phyloP scores from a whole-genome alignment of 2,888 invertebrate species.

The Sinohyriopsis cumingii region DNA sequence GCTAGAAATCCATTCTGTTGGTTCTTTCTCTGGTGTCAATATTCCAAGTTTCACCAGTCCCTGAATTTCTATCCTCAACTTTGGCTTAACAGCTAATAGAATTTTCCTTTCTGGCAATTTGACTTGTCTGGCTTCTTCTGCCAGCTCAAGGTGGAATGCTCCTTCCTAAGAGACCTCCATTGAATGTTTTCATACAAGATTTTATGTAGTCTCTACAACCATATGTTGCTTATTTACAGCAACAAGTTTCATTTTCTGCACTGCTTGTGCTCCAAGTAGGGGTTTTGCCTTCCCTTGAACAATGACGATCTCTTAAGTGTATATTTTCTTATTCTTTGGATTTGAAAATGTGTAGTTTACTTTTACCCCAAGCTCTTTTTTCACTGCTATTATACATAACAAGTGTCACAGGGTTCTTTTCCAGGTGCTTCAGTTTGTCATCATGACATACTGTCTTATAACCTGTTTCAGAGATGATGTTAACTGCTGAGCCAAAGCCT shows the following conservation, averaged over 20 bases:
- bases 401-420: slow-evolving; percentile 3
- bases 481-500: slow-evolving; percentile 8
- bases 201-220: neutral
- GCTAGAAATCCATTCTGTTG: slow-evolving; percentile 34
- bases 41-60: slow-evolving; percentile 9
- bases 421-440: slow-evolving; percentile 1
- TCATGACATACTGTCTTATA: slow-evolving; percentile 5
- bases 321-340: slow-evolving; percentile 12
- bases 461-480: slow-evolving; percentile 9
- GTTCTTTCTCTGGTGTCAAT: slow-evolving; percentile 14
- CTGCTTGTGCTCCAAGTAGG: slow-evolving; percentile 16
- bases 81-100: slow-evolving; percentile 14
- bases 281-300: slow-evolving; percentile 9
- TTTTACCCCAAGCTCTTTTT: slow-evolving; percentile 9
- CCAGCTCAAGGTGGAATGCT: slow-evolving; percentile 21
- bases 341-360: slow-evolving; percentile 6
- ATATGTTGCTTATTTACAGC: slow-evolving; percentile 15
- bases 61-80: slow-evolving; percentile 23
- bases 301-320: slow-evolving; percentile 18
- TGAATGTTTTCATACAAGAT: slow-evolving; percentile 8
- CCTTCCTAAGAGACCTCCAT: slow-evolving; percentile 25
- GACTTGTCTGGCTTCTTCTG: slow-evolving; percentile 17
- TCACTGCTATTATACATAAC: slow-evolving; percentile 19
- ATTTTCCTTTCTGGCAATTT: slow-evolving; percentile 20
- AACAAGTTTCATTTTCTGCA: slow-evolving; percentile 19